Percentiles rank a stretch among this genome's conserved stretches.
These are phyloP conservation scores for Pteropus alecto DNA, from an alignment of 2,113 vertebrate genomes.

Conservation along the genomic window DNA sequence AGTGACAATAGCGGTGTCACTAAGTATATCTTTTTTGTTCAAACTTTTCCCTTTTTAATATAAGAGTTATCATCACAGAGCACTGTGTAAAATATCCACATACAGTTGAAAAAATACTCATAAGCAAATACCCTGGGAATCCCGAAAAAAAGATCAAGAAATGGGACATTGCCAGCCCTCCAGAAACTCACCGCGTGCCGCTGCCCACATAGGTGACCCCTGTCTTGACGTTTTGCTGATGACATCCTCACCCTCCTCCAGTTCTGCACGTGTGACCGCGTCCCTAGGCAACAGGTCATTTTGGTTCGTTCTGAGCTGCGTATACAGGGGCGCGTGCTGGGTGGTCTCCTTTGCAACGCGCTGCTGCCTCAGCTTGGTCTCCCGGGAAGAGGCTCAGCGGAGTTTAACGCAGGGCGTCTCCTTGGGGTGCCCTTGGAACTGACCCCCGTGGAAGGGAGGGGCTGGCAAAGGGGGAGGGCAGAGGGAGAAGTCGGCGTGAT, in stretches of 20 bases:
- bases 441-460: neutral
- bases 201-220: neutral
- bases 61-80: neutral
- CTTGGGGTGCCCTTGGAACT: neutral
- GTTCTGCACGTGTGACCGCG: neutral
- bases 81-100: neutral
- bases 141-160: neutral
- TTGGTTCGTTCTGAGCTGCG: neutral
- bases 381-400: neutral
- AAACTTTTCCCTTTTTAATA: neutral
- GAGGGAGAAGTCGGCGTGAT: neutral
- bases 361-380: neutral
- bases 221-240: neutral
- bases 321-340: rapidly evolving
- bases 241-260: neutral
- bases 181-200: neutral
- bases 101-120: neutral
- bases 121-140: neutral
- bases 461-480: neutral
- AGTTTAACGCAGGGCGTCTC: neutral
- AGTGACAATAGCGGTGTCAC: neutral
- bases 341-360: neutral
- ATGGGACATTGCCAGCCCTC: too few relatives aligned
- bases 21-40: too few relatives aligned
- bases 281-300: neutral